Conservation (phyloP, 1,140 invertebrate genomes). For the Orchesella cincta region DNA sequence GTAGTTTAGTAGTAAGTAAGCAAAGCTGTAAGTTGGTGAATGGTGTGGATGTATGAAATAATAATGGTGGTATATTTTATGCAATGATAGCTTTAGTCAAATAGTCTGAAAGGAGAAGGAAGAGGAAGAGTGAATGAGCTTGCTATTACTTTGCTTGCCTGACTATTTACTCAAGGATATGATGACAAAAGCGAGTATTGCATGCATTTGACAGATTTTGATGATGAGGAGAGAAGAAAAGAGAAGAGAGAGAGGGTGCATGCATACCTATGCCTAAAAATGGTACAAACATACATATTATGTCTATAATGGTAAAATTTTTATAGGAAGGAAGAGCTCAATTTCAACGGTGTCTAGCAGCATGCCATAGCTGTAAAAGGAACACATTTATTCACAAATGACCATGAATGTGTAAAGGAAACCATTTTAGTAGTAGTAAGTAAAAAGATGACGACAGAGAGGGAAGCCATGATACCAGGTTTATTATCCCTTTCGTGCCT, state of each 20-base stretch:
- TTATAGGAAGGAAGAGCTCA: conserved; percentile 10
- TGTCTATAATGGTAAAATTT: not conserved
- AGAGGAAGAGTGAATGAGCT: conserved; percentile 4
- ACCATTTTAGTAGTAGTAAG: not conserved
- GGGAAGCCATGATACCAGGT: too few species aligned
- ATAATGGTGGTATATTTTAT: conserved; percentile 8
- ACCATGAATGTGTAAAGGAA: conserved; percentile 1
- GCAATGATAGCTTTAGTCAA: conserved; percentile 3
- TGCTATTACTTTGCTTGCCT: conserved; percentile 2
- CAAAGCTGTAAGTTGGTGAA: too few species aligned
- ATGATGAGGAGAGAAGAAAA: not conserved
- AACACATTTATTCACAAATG: conserved; percentile 19
- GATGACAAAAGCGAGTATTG: conserved; percentile 1
- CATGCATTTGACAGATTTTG: conserved; percentile 14
- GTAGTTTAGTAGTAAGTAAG: too few species aligned
- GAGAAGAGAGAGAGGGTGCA: not conserved
- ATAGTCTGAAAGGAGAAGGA: not conserved
- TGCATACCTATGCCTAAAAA: not conserved
- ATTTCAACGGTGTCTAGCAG: not conserved
- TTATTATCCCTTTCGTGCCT: too few species aligned
- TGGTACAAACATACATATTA: too few species aligned
- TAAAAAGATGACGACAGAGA: not conserved
- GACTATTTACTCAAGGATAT: conserved; percentile 15
- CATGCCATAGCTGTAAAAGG: not conserved
- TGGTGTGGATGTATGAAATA: not conserved